Evolutionary conservation across 1,140 invertebrate genomes (phyloP), one percentile per base, ranked within the genome.

Genomic region (Scylla paramamosain): DNA sequence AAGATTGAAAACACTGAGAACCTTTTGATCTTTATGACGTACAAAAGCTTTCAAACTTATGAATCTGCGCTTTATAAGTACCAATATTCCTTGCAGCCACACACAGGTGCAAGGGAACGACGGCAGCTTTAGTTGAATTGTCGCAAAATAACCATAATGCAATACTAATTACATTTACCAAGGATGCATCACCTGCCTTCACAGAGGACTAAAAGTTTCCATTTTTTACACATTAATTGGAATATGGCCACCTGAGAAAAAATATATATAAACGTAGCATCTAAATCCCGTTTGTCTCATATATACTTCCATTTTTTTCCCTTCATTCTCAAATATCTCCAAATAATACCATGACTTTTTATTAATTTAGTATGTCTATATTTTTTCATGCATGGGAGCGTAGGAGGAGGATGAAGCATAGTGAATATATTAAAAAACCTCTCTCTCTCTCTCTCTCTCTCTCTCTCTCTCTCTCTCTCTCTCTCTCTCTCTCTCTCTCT

Each of bases 401-500:
- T 59, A 20, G 52, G 10, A n/a, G 20, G 67, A 25, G 12, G 67
- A 77, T 77, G 67, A 77, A 77, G 67, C 52, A 59, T 12, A 59
- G 52, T 59, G 10, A 59, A 14, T 14, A 1, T 59, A 59, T 59
- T 20, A 12, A 59, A 59, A 12, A 48, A 48, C 14, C 46, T 48
- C 46, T 48, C 46, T 48, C 46, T 48, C 46, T 48, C 46, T 48
- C 46, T 48, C 46, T 48, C 46, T 48, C 52, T 59, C 52, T 59
- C 52, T 59, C 52, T 59, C 52, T 59, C 52, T 59, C 52, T 59
- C 52, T 59, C 52, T 59, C 52, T 59, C 52, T 77, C n/a, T 77
- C 67, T 77, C 67, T 77, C 67, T 77, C 67, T 77, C 67, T 77
- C n/a, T 77, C 67, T 77, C 67, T 77, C 67, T 77, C 67, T 77